Evolutionary conservation across 2,888 invertebrate genomes (phyloP).

Genomic region (Pheosia gnoma): DNA sequence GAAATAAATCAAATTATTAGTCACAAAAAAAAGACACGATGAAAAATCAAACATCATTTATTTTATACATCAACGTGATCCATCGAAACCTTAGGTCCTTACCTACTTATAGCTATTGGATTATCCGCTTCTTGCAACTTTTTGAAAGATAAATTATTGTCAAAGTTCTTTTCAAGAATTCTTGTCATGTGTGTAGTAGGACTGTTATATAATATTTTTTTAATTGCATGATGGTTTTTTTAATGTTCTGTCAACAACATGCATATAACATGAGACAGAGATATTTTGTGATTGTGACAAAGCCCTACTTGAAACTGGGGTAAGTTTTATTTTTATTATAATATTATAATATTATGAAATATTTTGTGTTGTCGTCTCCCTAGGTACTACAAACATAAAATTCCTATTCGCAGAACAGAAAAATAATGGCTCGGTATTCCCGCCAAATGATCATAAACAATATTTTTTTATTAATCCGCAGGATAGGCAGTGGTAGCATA

Average conservation of each 20-base stretch:
- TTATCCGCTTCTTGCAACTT: too few species aligned
- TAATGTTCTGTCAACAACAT: conserved; percentile 26
- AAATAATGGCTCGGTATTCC: too few species aligned
- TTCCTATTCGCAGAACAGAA: too few species aligned
- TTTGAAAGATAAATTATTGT: not conserved
- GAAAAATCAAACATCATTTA: too few species aligned
- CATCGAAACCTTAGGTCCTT: too few species aligned
- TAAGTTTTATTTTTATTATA: conserved; percentile 44
- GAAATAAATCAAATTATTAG: too few species aligned
- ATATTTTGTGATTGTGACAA: conserved; percentile 23
- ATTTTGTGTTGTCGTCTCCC: not conserved
- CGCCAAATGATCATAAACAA: too few species aligned
- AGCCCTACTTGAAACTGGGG: conserved; percentile 57
- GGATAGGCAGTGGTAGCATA: not conserved
- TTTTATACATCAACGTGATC: too few species aligned
- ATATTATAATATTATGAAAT: not conserved
- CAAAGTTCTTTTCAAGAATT: not conserved
- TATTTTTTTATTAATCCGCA: not conserved
- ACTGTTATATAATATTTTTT: not conserved
- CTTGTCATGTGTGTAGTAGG: not conserved
- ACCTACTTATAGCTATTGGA: too few species aligned
- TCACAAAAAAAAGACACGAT: too few species aligned
- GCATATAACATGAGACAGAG: conserved; percentile 33
- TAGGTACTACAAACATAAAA: not conserved
- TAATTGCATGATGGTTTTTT: not conserved